These are phyloP conservation scores for Nasua narica DNA, from an alignment of 2,797 vertebrate species.

Conservation along the genomic window DNA sequence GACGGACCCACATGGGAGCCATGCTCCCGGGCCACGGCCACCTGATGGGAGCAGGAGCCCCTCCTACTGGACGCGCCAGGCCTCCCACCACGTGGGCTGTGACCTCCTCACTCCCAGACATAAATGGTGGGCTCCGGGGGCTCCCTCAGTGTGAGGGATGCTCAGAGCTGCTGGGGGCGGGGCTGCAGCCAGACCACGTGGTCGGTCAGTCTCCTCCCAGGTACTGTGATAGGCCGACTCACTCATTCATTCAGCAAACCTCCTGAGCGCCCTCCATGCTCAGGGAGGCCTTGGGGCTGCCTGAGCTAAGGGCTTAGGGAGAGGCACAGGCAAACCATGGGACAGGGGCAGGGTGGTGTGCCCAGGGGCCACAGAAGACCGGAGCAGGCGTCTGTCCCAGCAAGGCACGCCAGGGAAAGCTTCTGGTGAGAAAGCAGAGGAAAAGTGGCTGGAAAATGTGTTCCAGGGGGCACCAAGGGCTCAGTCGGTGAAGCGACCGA, in stretches of 20 bases:
- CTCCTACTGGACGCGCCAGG: neutral
- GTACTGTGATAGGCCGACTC: accelerated
- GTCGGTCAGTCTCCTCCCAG: accelerated
- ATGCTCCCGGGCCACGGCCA: accelerated
- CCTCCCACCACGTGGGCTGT: neutral
- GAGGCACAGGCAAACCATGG: neutral
- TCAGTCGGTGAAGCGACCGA: accelerated
- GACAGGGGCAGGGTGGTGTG: too few species aligned
- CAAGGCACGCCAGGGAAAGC: accelerated
- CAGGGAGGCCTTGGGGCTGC: neutral
- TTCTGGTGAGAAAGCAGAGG: neutral
- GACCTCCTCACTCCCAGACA: neutral
- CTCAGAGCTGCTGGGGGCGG: accelerated
- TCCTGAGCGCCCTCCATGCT: accelerated
- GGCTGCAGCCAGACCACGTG: neutral
- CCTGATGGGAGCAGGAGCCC: neutral
- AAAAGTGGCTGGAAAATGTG: neutral
- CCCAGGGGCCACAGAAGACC: neutral
- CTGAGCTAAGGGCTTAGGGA: neutral
- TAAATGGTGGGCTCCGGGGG: neutral
- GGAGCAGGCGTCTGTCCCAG: neutral
- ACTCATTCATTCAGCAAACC: neutral
- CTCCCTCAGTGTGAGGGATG: neutral
- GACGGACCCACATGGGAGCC: neutral
- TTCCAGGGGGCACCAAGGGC: neutral